phyloP scores from a whole-genome alignment of 2,888 invertebrate genomes.

The Melinopterus prodromus region DNA sequence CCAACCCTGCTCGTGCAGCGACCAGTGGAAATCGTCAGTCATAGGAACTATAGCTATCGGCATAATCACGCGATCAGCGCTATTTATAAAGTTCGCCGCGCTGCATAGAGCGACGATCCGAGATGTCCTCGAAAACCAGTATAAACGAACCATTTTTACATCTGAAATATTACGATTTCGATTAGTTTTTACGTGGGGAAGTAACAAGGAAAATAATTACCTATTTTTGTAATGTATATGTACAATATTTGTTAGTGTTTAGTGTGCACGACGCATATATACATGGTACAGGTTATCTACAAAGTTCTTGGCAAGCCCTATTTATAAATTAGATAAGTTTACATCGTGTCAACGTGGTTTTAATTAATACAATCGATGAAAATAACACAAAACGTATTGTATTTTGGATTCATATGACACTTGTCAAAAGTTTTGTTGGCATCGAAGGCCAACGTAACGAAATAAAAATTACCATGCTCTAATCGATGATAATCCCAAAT shows the following conservation, averaged over 20 bases:
- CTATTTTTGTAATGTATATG: background rate
- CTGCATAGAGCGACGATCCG: conserved; percentile 74
- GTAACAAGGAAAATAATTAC: background rate
- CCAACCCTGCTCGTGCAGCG: conserved; percentile 76
- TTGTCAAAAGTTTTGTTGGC: background rate
- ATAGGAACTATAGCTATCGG: conserved; percentile 80
- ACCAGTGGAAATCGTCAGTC: conserved; percentile 76
- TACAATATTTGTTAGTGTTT: background rate
- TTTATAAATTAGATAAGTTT: background rate
- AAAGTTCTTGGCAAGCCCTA: background rate
- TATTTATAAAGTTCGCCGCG: conserved; percentile 78
- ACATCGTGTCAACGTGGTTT: background rate
- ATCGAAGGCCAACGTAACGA: background rate
- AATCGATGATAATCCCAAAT: too few relatives aligned
- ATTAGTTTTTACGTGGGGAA: background rate
- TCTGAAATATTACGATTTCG: background rate
- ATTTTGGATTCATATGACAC: background rate
- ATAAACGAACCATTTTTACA: conserved; percentile 53
- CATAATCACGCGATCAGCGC: conserved; percentile 80
- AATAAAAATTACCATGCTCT: background rate
- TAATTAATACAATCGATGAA: background rate
- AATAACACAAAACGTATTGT: background rate
- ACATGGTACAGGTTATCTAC: background rate
- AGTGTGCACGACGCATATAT: background rate
- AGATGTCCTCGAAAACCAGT: conserved; percentile 65